Conservation (phyloP, 2,113 vertebrate genomes). For the Delphinapterus leucas region DNA sequence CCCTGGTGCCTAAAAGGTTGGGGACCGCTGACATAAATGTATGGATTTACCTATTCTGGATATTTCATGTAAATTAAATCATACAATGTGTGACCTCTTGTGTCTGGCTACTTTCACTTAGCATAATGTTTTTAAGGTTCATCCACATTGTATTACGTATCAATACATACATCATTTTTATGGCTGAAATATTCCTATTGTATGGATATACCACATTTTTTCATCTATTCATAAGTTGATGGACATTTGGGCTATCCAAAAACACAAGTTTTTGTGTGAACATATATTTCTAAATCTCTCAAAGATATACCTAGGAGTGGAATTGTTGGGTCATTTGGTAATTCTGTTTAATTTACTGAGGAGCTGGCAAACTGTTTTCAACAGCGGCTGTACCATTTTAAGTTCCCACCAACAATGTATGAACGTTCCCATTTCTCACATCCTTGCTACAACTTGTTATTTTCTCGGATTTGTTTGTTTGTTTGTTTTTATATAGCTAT, state of each 20-base stretch:
- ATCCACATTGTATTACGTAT: not conserved
- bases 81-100: not conserved
- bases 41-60: not conserved
- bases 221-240: not conserved
- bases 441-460: not conserved
- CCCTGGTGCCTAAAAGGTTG: too few relatives aligned
- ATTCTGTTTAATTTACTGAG: not conserved
- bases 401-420: not conserved
- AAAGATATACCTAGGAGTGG: not conserved
- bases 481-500: not conserved
- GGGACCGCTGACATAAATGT: not conserved
- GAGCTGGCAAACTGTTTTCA: not conserved
- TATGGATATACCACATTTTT: not conserved
- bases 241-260: not conserved
- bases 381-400: not conserved
- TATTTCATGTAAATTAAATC: constrained; percentile 1
- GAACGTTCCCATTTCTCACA: not conserved
- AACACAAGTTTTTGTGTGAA: not conserved
- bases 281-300: not conserved
- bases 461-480: not conserved
- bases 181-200: not conserved
- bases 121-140: not conserved
- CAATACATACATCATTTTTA: not conserved
- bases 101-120: not conserved
- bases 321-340: not conserved